A percentile compares a stretch with the other conserved stretches of the same genome.
Conservation (phyloP, 2,888 invertebrate species). For the Leucozona laternaria region DNA sequence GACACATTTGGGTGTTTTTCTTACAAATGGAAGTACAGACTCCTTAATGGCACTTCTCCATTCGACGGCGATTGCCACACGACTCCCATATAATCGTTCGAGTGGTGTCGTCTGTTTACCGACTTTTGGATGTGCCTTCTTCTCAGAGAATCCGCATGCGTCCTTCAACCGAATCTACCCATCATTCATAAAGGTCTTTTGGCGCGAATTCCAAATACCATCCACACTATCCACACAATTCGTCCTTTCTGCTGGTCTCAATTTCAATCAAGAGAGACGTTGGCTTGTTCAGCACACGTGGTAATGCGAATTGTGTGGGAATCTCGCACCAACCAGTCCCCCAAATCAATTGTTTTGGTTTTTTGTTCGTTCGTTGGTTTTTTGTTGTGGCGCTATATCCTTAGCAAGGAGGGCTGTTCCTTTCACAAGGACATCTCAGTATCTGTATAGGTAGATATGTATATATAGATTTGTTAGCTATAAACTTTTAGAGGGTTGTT, state of each 20-base stretch:
- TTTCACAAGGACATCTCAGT: slow-evolving; percentile 45
- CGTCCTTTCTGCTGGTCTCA: slow-evolving; percentile 37
- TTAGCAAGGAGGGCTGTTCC: slow-evolving; percentile 69
- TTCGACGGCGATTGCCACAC: slow-evolving; percentile 69
- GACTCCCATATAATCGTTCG: slow-evolving; percentile 51
- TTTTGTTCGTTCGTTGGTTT: slow-evolving; percentile 24
- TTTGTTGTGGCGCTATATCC: slow-evolving; percentile 60
- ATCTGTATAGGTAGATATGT: slow-evolving; percentile 8
- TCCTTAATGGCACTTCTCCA: slow-evolving; percentile 69
- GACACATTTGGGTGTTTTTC: slow-evolving; percentile 70
- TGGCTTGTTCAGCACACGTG: slow-evolving; percentile 54
- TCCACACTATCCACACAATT: slow-evolving; percentile 42
- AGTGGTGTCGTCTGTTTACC: slow-evolving; percentile 64
- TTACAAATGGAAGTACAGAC: slow-evolving; percentile 65
- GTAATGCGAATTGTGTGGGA: slow-evolving; percentile 55
- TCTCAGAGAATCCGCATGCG: slow-evolving; percentile 59
- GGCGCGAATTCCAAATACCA: slow-evolving; percentile 8
- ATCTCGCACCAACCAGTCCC: slow-evolving; percentile 42
- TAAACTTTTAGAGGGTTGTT: slow-evolving; percentile 64
- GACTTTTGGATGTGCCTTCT: slow-evolving; percentile 40
- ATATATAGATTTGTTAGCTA: slow-evolving; percentile 29
- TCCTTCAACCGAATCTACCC: neutral
- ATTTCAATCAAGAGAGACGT: slow-evolving; percentile 36
- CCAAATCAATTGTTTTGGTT: slow-evolving; percentile 61
- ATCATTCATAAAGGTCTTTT: slow-evolving; percentile 35